Evolutionary conservation across 2,797 vertebrate species (phyloP).

Genomic region (Moxostoma hubbsi): DNA sequence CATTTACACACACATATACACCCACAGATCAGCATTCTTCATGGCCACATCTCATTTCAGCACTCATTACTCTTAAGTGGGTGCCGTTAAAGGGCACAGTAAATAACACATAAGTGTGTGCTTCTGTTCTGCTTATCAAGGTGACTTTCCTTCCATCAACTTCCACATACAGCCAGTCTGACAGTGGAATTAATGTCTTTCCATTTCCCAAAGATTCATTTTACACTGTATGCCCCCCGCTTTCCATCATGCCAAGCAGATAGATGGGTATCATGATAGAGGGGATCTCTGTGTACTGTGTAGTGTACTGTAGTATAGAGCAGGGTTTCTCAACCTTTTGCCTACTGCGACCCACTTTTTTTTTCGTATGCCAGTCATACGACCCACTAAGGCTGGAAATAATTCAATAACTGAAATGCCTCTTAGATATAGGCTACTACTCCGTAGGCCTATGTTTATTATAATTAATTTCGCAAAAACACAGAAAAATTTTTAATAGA

Average conservation of each 20-base stretch:
- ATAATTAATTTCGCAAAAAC: too few relatives aligned
- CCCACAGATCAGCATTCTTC: too few relatives aligned
- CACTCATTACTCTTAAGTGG: slow-evolving; percentile 60
- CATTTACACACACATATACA: neutral
- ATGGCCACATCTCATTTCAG: slow-evolving; percentile 56
- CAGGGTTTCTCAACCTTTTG: too few relatives aligned
- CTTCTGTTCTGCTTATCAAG: slow-evolving; percentile 61
- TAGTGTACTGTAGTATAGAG: too few relatives aligned
- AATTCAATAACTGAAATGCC: too few relatives aligned
- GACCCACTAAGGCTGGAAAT: too few relatives aligned
- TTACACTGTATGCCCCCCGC: slow-evolving; percentile 55
- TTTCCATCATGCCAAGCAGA: slow-evolving; percentile 60
- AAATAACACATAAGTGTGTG: slow-evolving; percentile 50
- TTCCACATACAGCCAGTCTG: slow-evolving; percentile 37
- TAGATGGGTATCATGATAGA: slow-evolving; percentile 12
- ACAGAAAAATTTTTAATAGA: too few relatives aligned
- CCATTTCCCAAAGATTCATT: slow-evolving; percentile 66
- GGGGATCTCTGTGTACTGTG: neutral
- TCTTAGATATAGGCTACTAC: too few relatives aligned
- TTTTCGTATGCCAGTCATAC: too few relatives aligned
- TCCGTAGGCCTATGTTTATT: too few relatives aligned
- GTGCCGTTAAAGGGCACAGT: slow-evolving; percentile 53
- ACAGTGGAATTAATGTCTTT: slow-evolving; percentile 54
- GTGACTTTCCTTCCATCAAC: slow-evolving; percentile 76
- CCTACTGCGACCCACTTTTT: too few relatives aligned